A percentile compares a stretch with the other conserved stretches of the same genome.
Evolutionary conservation across 1,140 invertebrate genomes (phyloP).

Genomic region (Diorhabda carinulata): DNA sequence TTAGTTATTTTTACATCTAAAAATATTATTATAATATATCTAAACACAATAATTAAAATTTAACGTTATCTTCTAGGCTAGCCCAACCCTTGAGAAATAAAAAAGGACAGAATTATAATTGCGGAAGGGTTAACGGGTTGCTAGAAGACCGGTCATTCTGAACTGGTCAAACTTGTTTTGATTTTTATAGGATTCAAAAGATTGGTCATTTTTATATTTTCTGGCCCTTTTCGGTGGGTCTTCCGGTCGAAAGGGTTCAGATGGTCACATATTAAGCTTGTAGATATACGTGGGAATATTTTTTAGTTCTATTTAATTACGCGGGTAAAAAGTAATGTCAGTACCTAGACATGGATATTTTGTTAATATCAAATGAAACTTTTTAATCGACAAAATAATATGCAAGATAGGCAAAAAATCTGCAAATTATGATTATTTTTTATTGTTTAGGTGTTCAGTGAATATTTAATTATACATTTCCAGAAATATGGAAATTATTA

Average conservation of each 20-base stretch:
- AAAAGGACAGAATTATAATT: conserved; percentile 6
- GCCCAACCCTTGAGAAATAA: background rate
- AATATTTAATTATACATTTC: too few relatives aligned
- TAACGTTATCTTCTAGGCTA: background rate
- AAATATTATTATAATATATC: too few relatives aligned
- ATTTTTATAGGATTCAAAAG: conserved; percentile 23
- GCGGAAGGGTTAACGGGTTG: conserved; percentile 18
- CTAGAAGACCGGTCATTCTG: conserved; percentile 17
- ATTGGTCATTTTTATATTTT: conserved; percentile 24
- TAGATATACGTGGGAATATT: conserved; percentile 16
- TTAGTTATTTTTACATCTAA: too few relatives aligned
- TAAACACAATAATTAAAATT: too few relatives aligned
- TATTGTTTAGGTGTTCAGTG: too few relatives aligned
- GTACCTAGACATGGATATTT: background rate
- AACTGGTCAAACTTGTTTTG: conserved; percentile 36
- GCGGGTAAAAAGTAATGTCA: background rate
- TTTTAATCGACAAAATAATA: too few relatives aligned
- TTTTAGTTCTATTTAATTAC: background rate
- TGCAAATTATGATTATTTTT: too few relatives aligned
- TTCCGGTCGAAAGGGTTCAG: conserved; percentile 16
- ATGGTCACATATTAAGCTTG: conserved; percentile 15
- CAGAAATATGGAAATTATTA: too few relatives aligned
- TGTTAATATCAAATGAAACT: too few relatives aligned
- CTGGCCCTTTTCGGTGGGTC: conserved; percentile 14
- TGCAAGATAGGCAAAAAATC: too few relatives aligned